These are phyloP conservation scores for Diaphora mendica DNA, from an alignment of 2,888 invertebrate species.

Conservation along the genomic window DNA sequence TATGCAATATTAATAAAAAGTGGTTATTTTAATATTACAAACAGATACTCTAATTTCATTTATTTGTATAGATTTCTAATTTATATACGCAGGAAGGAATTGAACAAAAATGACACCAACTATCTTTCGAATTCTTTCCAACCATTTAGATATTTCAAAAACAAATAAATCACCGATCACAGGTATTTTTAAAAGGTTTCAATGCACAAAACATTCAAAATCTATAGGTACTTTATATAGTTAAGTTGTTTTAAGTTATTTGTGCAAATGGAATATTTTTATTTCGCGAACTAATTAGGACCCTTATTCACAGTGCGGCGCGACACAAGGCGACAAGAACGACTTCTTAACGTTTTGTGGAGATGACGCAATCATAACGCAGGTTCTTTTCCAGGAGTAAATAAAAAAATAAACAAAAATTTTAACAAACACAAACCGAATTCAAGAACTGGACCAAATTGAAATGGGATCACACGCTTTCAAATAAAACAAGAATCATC, in stretches of 20 bases:
- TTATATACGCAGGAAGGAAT: neutral
- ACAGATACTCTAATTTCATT: too few species aligned
- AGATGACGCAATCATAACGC: neutral
- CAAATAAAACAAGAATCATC: too few species aligned
- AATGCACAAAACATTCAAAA: neutral
- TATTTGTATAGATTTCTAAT: neutral
- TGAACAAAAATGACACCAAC: neutral
- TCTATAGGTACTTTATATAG: neutral
- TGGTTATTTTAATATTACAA: too few species aligned
- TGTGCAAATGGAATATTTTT: neutral
- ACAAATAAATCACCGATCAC: neutral
- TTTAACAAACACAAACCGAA: too few species aligned
- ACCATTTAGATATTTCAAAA: neutral
- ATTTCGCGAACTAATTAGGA: slow-evolving; percentile 1
- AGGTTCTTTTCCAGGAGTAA: neutral
- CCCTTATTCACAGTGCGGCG: neutral
- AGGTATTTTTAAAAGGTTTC: neutral
- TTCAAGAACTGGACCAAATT: too few species aligned
- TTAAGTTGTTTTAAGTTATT: too few species aligned
- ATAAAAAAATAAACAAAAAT: too few species aligned
- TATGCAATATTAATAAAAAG: too few species aligned
- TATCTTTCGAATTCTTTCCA: neutral
- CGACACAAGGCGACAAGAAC: neutral
- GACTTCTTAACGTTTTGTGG: neutral
- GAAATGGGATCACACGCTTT: too few species aligned